Conservation (phyloP, 2,113 vertebrate species). For the Vulpes vulpes region DNA sequence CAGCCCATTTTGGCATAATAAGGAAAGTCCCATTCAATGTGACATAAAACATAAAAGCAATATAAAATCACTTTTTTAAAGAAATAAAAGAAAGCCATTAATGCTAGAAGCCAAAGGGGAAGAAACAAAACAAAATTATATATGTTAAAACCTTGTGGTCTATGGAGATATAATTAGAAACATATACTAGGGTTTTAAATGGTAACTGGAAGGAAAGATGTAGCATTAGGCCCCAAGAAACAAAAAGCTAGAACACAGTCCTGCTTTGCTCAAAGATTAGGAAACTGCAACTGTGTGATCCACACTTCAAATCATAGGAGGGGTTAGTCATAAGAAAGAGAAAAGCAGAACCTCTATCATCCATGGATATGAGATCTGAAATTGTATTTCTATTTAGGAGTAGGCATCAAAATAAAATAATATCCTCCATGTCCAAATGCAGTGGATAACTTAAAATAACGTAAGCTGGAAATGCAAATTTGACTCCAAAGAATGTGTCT, state of each 20-base stretch:
- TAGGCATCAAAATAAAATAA: not conserved
- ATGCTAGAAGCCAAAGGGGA: not conserved
- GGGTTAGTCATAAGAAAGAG: not conserved
- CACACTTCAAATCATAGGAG: not conserved
- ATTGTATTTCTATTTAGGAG: not conserved
- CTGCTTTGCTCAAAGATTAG: not conserved
- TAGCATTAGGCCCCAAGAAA: not conserved
- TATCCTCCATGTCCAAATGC: not conserved
- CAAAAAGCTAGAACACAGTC: not conserved
- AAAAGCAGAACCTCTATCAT: not conserved
- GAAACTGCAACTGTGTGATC: not conserved
- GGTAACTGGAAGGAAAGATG: not conserved
- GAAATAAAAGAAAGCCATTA: not conserved
- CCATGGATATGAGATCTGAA: not conserved
- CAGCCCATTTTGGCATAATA: not conserved
- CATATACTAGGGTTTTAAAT: not conserved
- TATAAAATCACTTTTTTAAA: slow-evolving; percentile 18
- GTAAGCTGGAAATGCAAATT: not conserved
- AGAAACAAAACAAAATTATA: not conserved
- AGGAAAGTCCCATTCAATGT: not conserved
- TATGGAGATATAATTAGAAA: not conserved
- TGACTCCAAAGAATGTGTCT: not conserved
- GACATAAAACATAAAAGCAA: not conserved
- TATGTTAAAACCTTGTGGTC: not conserved
- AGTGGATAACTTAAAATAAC: not conserved